Conservation (phyloP, 2,797 vertebrate species). For the Lithobates pipiens region DNA sequence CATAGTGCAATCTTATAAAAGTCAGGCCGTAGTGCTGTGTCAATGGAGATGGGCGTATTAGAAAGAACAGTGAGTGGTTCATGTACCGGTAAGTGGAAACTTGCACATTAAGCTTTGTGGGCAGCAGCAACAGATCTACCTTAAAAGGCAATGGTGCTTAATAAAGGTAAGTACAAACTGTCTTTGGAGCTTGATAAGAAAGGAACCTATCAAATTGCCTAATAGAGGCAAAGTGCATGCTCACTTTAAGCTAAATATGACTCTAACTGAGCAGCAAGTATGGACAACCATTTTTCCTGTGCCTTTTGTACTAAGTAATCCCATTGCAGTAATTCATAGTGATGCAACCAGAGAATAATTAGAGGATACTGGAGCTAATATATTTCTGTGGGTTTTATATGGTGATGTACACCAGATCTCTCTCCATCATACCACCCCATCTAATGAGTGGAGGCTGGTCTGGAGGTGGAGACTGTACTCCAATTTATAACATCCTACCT, state of each 20-base stretch:
- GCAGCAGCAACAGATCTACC: too few relatives aligned
- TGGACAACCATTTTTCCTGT: background rate
- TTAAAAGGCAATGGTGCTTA: background rate
- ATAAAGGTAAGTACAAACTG: background rate
- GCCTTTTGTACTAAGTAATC: background rate
- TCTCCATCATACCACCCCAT: constrained; percentile 7
- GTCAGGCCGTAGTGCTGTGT: too few relatives aligned
- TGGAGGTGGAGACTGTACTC: constrained; percentile 44
- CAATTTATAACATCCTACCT: constrained; percentile 47
- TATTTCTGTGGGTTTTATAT: constrained; percentile 7
- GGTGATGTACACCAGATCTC: background rate
- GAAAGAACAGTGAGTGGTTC: too few relatives aligned
- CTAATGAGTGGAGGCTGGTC: constrained; percentile 38
- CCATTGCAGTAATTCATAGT: background rate
- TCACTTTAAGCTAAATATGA: background rate
- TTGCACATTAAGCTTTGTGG: background rate
- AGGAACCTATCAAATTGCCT: too few relatives aligned
- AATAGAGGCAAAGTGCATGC: too few relatives aligned
- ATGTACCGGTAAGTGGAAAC: too few relatives aligned
- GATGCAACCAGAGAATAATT: background rate
- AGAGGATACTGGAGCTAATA: background rate
- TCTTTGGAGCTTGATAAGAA: background rate
- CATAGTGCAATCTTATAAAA: too few relatives aligned
- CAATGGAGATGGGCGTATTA: too few relatives aligned
- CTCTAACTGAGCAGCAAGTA: too few relatives aligned